Percentiles rank a stretch among this genome's conserved stretches.
Evolutionary conservation across 1,140 invertebrate species (phyloP).

Genomic region (Campoletis sonorensis): DNA sequence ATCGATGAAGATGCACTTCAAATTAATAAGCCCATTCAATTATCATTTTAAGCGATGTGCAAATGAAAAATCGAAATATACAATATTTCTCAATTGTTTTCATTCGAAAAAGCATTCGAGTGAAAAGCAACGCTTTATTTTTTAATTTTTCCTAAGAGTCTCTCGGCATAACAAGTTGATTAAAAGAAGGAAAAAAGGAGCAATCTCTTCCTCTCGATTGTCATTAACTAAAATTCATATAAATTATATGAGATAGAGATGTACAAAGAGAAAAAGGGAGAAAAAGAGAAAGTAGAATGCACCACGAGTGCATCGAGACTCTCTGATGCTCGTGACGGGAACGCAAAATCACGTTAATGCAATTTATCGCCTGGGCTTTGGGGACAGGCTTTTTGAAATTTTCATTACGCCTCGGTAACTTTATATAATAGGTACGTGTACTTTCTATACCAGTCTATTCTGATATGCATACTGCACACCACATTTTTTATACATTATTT

Average conservation of each 20-base stretch:
- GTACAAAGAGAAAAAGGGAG: neutral
- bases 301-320: neutral
- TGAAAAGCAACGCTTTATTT: neutral
- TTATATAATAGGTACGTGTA: neutral
- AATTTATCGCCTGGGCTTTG: constrained; percentile 61
- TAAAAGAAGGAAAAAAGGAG: too few relatives aligned
- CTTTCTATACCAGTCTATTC: neutral
- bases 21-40: constrained; percentile 5
- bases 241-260: neutral
- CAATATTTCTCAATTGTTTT: too few relatives aligned
- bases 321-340: constrained; percentile 48
- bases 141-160: neutral
- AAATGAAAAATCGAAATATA: neutral
- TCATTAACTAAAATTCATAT: constrained; percentile 32
- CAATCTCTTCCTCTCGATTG: constrained; percentile 4
- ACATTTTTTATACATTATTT: neutral
- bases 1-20: neutral
- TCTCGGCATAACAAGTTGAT: constrained; percentile 3
- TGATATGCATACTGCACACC: neutral
- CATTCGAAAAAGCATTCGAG: too few relatives aligned
- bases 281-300: neutral
- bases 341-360: constrained; percentile 60
- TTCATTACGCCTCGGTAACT: constrained; percentile 55
- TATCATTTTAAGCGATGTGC: constrained; percentile 3
- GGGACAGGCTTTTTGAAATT: constrained; percentile 65